Evolutionary conservation across 2,797 vertebrate species (phyloP), one percentile per base, ranked within the genome.

Genomic region (Nyctalus aviator): DNA sequence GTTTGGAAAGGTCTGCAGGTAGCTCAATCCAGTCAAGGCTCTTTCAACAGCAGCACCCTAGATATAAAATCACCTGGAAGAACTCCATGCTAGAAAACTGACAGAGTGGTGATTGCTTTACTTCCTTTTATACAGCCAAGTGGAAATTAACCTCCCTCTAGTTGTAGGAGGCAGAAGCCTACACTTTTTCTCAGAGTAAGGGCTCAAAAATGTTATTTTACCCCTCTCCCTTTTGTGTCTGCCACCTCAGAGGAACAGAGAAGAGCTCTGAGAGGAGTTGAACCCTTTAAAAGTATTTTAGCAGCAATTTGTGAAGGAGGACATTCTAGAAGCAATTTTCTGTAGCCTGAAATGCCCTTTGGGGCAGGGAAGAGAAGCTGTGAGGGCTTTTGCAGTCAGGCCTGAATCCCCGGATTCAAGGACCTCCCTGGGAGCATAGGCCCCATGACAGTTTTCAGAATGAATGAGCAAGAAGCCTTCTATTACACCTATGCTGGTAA

Each of bases 81-180:
- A 94, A 95, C 27, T 73, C 78, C 35, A 75, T 62, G 30, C 88
- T 44, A 82, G 73, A 72, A 92, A 94, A 85, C 17, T 84, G 90
- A 94, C 73, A 84, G 75, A 73, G 86, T 1, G 0, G 27, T 88
- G 77, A 82, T 69, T 78, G 77, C 88, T 93, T 86, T 93, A 78
- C 94, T 93, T 94, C 82, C 93, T 91, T 84, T 96, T 84, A 20
- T n/a, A 82, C 9, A 81, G 77, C n/a, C 89, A 93, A 91, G 59
- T 87, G 35, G 68, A 94, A 93, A 93, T 82, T 48, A 88, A 84
- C 48, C 32, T 94, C 90, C 77, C 12, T 93, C 27, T 69, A 64
- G 30, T 48, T 75, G 71, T 90, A 37, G 27, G 10, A 88, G 75
- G 53, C 41, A 84, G 37, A 91, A 92, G 50, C 44, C 77, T 88